Evolutionary conservation across 2,888 invertebrate species (phyloP).

Genomic region (Diarsia brunnea): DNA sequence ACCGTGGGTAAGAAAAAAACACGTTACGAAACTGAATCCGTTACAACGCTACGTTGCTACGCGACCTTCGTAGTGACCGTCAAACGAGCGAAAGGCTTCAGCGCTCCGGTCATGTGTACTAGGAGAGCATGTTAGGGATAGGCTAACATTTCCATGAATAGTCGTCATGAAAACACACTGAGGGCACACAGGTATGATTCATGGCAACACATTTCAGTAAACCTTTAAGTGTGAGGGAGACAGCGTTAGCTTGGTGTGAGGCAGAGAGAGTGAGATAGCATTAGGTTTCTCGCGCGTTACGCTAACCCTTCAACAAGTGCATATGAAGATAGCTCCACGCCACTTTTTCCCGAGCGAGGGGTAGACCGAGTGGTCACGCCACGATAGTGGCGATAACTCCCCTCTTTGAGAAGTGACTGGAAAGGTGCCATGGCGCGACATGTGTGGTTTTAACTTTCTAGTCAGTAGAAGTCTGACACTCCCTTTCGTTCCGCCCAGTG

Average conservation of each 20-base stretch:
- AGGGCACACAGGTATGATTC: neutral
- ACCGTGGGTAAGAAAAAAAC: neutral
- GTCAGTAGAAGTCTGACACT: no score
- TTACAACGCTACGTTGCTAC: neutral
- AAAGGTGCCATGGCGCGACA: no score
- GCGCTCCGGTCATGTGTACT: slow-evolving; percentile 14
- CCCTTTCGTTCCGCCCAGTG: no score
- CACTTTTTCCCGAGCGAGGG: neutral
- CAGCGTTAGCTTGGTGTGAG: no score
- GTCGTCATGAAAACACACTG: neutral
- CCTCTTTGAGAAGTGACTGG: no score
- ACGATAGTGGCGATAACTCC: no score
- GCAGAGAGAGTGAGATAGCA: slow-evolving; percentile 1
- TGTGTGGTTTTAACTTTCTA: no score
- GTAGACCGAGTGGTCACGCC: no score
- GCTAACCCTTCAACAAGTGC: neutral
- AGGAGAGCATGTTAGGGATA: neutral
- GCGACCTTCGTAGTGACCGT: neutral
- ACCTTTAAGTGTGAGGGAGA: neutral
- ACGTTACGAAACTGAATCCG: neutral
- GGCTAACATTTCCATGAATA: neutral
- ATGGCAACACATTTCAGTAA: neutral
- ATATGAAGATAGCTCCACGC: neutral
- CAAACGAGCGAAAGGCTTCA: slow-evolving; percentile 23
- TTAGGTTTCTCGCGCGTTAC: neutral